These are phyloP conservation scores for Grammomys dolichurus DNA, from an alignment of 2,113 vertebrate species.

Conservation along the genomic window DNA sequence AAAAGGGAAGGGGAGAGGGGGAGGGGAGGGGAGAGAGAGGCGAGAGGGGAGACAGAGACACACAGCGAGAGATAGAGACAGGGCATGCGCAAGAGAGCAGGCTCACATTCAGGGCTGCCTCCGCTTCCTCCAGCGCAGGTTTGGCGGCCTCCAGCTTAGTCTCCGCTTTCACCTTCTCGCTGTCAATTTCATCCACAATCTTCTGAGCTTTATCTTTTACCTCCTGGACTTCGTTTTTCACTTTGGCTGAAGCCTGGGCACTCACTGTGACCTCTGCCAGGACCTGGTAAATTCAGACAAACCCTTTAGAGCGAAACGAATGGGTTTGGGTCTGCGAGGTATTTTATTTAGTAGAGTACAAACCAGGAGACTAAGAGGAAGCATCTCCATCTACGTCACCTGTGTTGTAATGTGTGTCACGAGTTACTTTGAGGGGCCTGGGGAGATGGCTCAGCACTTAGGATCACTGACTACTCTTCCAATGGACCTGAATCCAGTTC, in stretches of 20 bases:
- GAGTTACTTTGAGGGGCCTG: neutral
- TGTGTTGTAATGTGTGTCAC: neutral
- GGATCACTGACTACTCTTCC: neutral
- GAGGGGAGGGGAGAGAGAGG: too few relatives aligned
- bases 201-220: conserved; percentile 93
- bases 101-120: conserved; percentile 91
- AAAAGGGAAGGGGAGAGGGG: too few relatives aligned
- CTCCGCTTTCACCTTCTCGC: conserved; percentile 91
- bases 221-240: conserved; percentile 92
- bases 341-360: neutral
- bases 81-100: too few relatives aligned
- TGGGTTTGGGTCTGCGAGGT: neutral
- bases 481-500: neutral
- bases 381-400: neutral
- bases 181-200: conserved; percentile 91
- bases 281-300: conserved; percentile 77
- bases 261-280: conserved; percentile 91
- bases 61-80: too few relatives aligned
- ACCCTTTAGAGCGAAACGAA: neutral
- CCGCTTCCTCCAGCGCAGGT: conserved; percentile 90
- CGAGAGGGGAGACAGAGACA: too few relatives aligned
- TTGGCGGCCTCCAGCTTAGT: conserved; percentile 90
- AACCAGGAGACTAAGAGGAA: neutral
- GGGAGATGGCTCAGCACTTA: neutral
- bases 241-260: conserved; percentile 90